phyloP scores from a whole-genome alignment of 2,113 vertebrate genomes.

The Pheucticus melanocephalus region DNA sequence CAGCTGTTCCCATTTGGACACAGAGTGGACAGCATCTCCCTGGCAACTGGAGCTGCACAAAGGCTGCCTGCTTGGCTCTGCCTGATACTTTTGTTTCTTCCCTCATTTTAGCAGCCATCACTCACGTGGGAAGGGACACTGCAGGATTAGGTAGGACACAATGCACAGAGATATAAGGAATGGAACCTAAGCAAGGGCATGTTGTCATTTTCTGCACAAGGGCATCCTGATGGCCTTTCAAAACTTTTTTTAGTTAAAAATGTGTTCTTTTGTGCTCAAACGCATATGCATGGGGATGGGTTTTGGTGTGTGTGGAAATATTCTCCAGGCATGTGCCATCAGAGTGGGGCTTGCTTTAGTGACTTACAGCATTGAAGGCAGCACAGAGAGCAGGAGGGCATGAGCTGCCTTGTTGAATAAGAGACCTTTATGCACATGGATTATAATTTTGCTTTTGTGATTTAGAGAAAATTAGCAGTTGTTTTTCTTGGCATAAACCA shows the following conservation, averaged over 20 bases:
- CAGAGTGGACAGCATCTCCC: not conserved
- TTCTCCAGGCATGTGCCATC: not conserved
- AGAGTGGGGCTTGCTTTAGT: not conserved
- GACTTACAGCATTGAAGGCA: not conserved
- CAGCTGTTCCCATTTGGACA: constrained; percentile 2
- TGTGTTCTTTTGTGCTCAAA: not conserved
- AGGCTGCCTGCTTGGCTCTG: not conserved
- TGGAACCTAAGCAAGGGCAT: not conserved
- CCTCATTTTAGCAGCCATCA: not conserved
- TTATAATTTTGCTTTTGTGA: not conserved
- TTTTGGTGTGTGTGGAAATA: not conserved
- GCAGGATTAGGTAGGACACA: not conserved
- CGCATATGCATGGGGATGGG: accelerated
- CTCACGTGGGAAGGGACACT: accelerated
- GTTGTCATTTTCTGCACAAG: not conserved
- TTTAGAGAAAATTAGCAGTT: not conserved
- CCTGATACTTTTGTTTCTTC: not conserved
- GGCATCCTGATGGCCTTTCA: not conserved
- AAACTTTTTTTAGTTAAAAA: not conserved
- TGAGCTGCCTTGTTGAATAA: not conserved
- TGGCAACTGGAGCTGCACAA: not conserved
- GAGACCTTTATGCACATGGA: not conserved
- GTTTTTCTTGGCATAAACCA: not conserved
- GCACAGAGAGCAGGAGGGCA: not conserved
- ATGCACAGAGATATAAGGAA: not conserved